Evolutionary conservation across 2,888 invertebrate species (phyloP).

Genomic region (Calliopum simillimum): DNA sequence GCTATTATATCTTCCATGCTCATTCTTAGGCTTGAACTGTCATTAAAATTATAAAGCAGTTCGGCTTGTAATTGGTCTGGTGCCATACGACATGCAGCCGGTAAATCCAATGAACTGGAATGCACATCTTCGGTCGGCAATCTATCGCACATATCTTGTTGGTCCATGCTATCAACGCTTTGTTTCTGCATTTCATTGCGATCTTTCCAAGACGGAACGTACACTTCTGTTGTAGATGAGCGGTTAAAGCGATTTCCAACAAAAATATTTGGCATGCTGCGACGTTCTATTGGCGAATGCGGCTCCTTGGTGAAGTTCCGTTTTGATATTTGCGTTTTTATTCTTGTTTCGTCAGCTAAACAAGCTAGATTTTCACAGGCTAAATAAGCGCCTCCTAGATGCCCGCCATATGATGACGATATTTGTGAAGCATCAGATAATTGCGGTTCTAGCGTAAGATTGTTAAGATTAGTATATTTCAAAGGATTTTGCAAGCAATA

Average conservation of each 20-base stretch:
- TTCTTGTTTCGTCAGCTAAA: constrained; percentile 73
- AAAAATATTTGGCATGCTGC: constrained; percentile 76
- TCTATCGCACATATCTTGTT: constrained; percentile 25
- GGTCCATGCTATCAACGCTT: constrained; percentile 53
- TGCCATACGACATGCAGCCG: constrained; percentile 67
- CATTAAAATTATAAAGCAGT: constrained; percentile 69
- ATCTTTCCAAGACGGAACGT: constrained; percentile 69
- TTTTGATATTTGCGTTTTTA: constrained; percentile 61
- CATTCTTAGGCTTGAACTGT: constrained; percentile 34
- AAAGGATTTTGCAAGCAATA: constrained; percentile 49
- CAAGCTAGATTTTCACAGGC: constrained; percentile 78
- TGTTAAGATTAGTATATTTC: background rate
- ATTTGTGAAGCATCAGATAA: constrained; percentile 74
- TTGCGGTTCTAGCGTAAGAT: constrained; percentile 63
- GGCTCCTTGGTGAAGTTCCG: background rate
- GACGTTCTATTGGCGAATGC: constrained; percentile 68
- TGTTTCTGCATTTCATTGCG: constrained; percentile 59
- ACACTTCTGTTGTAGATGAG: constrained; percentile 70
- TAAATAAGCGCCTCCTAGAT: constrained; percentile 70
- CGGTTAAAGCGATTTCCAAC: constrained; percentile 72
- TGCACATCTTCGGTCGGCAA: constrained; percentile 62
- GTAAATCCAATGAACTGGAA: constrained; percentile 72
- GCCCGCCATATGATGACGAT: constrained; percentile 70
- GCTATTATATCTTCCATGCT: constrained; percentile 55
- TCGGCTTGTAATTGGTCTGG: constrained; percentile 71